These are phyloP conservation scores for Phengaris alcon DNA, from an alignment of 2,888 invertebrate species.

Conservation along the genomic window DNA sequence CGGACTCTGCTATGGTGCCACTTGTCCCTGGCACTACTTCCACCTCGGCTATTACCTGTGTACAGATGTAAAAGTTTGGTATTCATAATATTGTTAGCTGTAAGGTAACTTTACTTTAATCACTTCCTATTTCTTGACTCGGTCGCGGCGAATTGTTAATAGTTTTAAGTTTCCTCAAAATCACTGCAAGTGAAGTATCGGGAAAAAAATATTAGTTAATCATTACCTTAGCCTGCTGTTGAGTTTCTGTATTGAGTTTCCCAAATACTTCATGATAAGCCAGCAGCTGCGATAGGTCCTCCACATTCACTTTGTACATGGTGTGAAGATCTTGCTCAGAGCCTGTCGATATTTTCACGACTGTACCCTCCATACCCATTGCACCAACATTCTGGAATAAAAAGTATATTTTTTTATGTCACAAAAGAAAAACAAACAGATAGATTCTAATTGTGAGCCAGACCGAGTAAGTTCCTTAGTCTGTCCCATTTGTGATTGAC, in stretches of 20 bases:
- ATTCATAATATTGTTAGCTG: too few species aligned
- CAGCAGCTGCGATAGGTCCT: slow-evolving; percentile 89
- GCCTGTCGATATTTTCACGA: slow-evolving; percentile 85
- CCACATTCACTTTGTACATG: slow-evolving; percentile 90
- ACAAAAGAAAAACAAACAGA: too few species aligned
- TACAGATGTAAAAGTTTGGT: neutral
- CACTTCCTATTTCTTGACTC: too few species aligned
- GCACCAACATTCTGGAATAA: slow-evolving; percentile 59
- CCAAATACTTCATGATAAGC: slow-evolving; percentile 91
- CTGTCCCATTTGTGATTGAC: too few species aligned
- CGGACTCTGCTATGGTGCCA: slow-evolving; percentile 74
- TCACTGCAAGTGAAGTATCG: too few species aligned
- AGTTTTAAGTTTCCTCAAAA: too few species aligned
- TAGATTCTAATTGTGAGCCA: too few species aligned
- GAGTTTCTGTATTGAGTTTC: slow-evolving; percentile 68
- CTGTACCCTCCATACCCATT: slow-evolving; percentile 83
- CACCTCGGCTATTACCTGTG: slow-evolving; percentile 62
- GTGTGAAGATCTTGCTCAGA: slow-evolving; percentile 87
- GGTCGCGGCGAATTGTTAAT: too few species aligned
- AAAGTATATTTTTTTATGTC: neutral
- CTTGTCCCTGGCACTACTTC: slow-evolving; percentile 79
- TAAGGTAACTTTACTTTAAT: too few species aligned
- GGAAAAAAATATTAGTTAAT: too few species aligned
- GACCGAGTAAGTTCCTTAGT: too few species aligned
- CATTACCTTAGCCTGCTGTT: slow-evolving; percentile 59